Base-by-base conservation (phyloP, 2,113 vertebrate genomes). In the Acanthochromis polyacanthus region DNA sequence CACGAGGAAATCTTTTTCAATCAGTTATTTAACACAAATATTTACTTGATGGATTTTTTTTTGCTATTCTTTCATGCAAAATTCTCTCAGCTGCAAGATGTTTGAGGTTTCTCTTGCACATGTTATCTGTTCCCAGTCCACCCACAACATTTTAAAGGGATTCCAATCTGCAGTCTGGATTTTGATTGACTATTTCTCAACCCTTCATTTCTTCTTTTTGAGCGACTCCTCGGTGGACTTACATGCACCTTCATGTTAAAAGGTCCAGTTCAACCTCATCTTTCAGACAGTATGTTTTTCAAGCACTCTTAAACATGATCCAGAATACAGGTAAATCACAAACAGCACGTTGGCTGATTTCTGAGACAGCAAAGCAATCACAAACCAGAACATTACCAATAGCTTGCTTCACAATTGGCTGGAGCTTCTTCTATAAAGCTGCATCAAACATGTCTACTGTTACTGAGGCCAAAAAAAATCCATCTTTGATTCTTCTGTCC, bases 281-380 rank as follows among this genome's bases (percentile, higher is more conserved):
- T 38, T 75, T 40, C 9, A 22, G 10, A 57, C 52, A 58, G 20
- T 17, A 46, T 69, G 25, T n/a, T 59, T 30, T n/a, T 59, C 30
- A 66, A 43, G 40, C 40, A 43, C 14, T 43, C 40, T 15, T 43
- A 15, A 15, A 15, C 4, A 15, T 14, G 40, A 12, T 14, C 11
- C 12, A 43, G 40, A 43, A 43, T 43, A 12, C 23, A 28, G 22
- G 7, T 51, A 22, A n/a, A 32, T 48, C 23, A 23, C 50, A 50
- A 53, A 52, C 40, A 15, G 40, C 12, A 28, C 51, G 53, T 45
- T 51, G 30, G 7, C 28, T 55, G 23, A 22, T 28, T 17, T 10
- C 46, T 17, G 45, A 57, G 51, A 28, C 7, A 0, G 6, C 22
- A 19, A 59, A 59, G 40, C 40, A 70, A 11, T 19, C 43, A 14